These are phyloP conservation scores for Argyrosomus regius DNA, from an alignment of 2,797 vertebrate species.

Conservation along the genomic window DNA sequence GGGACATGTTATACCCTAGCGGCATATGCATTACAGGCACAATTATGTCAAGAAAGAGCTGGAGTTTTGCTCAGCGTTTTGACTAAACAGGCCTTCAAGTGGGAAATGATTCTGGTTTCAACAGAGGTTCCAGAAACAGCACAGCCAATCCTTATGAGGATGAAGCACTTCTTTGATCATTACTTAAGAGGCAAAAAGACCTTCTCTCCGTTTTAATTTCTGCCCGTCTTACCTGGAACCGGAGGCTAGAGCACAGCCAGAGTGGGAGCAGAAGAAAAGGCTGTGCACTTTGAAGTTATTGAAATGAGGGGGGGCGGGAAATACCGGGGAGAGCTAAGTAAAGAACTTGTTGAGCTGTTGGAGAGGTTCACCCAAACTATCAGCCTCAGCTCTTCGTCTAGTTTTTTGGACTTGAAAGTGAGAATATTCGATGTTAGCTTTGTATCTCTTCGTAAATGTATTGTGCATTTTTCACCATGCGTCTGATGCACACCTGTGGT, in stretches of 20 bases:
- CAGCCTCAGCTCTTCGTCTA: constrained; percentile 41
- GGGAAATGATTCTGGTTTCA: constrained; percentile 66
- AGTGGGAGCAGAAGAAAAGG: constrained; percentile 57
- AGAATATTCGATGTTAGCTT: constrained; percentile 52
- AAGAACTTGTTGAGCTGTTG: constrained; percentile 55
- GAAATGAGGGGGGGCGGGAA: constrained; percentile 69
- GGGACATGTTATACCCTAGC: constrained; percentile 37
- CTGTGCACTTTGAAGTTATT: constrained; percentile 78
- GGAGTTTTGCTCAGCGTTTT: constrained; percentile 39
- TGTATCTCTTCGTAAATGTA: constrained; percentile 37
- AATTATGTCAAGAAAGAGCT: constrained; percentile 46
- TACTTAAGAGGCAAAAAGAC: constrained; percentile 72
- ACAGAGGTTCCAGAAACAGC: constrained; percentile 65
- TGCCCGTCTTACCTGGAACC: constrained; percentile 69
- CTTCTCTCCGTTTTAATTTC: constrained; percentile 74
- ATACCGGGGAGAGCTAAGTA: constrained; percentile 60
- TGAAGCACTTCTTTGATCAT: constrained; percentile 77
- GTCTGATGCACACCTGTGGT: neutral
- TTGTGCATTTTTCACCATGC: neutral
- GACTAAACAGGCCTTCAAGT: constrained; percentile 66
- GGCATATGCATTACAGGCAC: constrained; percentile 61
- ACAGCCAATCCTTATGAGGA: constrained; percentile 63
- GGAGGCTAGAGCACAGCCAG: constrained; percentile 58
- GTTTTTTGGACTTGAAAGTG: constrained; percentile 38
- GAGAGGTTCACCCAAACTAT: constrained; percentile 52